phyloP scores from a whole-genome alignment of 2,113 vertebrate species.

The Smithornis capensis region DNA sequence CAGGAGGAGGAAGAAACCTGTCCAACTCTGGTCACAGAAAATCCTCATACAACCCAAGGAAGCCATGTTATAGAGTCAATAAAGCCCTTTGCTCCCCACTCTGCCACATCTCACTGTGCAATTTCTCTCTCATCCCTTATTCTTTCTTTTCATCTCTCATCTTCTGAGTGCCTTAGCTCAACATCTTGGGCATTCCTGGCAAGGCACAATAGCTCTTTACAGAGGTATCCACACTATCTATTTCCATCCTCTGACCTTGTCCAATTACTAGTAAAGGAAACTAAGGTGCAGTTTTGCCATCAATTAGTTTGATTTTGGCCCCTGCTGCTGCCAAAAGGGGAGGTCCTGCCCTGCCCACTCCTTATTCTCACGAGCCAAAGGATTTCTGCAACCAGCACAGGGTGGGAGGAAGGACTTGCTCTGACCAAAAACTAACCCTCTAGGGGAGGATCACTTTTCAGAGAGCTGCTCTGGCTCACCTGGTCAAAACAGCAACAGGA shows the following conservation, averaged over 20 bases:
- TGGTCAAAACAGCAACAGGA: neutral
- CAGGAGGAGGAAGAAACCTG: neutral
- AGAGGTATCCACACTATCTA: neutral
- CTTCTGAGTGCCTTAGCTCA: neutral
- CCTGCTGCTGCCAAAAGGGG: neutral
- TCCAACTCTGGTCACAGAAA: neutral
- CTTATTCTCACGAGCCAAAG: neutral
- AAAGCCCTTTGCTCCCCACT: neutral
- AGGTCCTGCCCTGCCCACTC: neutral
- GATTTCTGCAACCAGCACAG: neutral
- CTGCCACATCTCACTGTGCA: accelerated
- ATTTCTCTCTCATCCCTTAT: neutral
- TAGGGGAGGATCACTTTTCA: neutral
- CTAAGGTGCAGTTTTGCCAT: neutral
- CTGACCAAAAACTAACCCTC: neutral
- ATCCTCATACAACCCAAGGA: neutral
- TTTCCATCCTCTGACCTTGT: neutral
- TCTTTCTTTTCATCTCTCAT: neutral
- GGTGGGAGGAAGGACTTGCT: neutral
- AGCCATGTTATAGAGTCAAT: accelerated
- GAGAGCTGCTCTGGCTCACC: neutral
- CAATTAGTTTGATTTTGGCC: neutral
- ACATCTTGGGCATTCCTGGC: neutral
- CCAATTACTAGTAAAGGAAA: neutral
- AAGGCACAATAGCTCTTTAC: neutral